Base-by-base conservation (phyloP, 1,140 invertebrate species). In the Philopotamus ludificatus region DNA sequence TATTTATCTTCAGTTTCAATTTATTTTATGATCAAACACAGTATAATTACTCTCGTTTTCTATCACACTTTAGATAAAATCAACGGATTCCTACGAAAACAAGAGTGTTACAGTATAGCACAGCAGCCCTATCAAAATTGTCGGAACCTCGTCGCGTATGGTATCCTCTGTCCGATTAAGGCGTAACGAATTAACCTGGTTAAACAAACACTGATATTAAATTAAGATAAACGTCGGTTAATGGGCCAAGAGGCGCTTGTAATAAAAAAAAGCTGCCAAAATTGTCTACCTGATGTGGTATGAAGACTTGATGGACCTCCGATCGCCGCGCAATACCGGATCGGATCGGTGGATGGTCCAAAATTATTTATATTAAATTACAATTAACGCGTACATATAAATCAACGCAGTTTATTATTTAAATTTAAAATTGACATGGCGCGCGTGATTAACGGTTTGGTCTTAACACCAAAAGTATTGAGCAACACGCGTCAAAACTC, bases 141-240 rank as follows among this genome's bases (percentile, higher is more conserved):
- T 12, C 10, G 44, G 44, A 15, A 8, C 4, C 18, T 20, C n/a
- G n/a, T n/a, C n/a, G 10, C 44, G 34, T 39, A 39, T 39, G 44
- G 44, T 47, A 47, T 16, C 28, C 4, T 34, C 28, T 12, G 28
- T 34, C 28, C 28, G 28, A 34, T 60, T 21, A 16, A 63, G 54
- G 50, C 49, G 59, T 55, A 44, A 51, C 66, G 55, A 61, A 68
- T 68, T 68, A 68, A 68, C 53, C 49, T 53, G 58, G 62, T 53
- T 65, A 68, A 68, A 61, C 66, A 68, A 68, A 68, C 57, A 68
- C 45, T 49, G 66, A 68, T 68, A 64, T 68, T 68, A 62, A 68
- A 68, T 68, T 68, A 68, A 68, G 66, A 68, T 68, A 68, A 68
- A 68, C 66, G 54, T 21, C 49, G 62, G 28, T 58, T 68, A 68